Percentiles rank a stretch among this genome's conserved stretches.
Evolutionary conservation across 2,113 vertebrate genomes (phyloP).

Genomic region (Takifugu bimaculatus): DNA sequence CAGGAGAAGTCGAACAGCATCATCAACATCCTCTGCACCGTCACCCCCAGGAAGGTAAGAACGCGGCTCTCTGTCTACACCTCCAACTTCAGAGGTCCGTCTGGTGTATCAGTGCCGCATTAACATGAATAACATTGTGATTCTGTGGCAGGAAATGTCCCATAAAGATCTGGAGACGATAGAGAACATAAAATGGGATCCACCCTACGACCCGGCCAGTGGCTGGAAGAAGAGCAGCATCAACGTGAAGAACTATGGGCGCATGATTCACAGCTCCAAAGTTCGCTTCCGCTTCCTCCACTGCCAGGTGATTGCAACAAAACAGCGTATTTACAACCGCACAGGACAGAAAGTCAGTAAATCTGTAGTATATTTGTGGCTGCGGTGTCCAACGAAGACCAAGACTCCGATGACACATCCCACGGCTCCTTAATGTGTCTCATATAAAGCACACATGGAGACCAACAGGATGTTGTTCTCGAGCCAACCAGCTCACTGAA

Average conservation of each 20-base stretch:
- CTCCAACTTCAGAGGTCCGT: not conserved
- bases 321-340: not conserved
- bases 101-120: constrained; percentile 5
- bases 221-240: constrained; percentile 82
- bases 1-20: constrained; percentile 83
- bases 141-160: constrained; percentile 75
- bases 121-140: not conserved
- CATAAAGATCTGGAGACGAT: constrained; percentile 75
- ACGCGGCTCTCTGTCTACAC: not conserved
- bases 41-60: constrained; percentile 75
- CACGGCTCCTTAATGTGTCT: constrained; percentile 34
- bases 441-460: constrained; percentile 1
- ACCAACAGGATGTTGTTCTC: constrained; percentile 57
- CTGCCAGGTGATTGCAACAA: constrained; percentile 79
- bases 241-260: constrained; percentile 85
- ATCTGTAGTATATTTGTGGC: constrained; percentile 4
- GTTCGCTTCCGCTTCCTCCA: constrained; percentile 89
- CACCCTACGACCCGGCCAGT: constrained; percentile 67
- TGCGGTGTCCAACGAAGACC: constrained; percentile 27
- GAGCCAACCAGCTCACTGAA: constrained; percentile 36
- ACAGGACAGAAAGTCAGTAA: constrained; percentile 23
- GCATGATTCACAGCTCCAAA: constrained; percentile 91
- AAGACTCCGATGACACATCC: constrained; percentile 47
- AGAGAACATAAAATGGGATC: constrained; percentile 82
- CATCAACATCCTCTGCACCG: constrained; percentile 78